Percentiles rank a stretch among this genome's conserved stretches.
phyloP scores from a whole-genome alignment of 2,888 invertebrate genomes.

The Tetheella fluctuosa region DNA sequence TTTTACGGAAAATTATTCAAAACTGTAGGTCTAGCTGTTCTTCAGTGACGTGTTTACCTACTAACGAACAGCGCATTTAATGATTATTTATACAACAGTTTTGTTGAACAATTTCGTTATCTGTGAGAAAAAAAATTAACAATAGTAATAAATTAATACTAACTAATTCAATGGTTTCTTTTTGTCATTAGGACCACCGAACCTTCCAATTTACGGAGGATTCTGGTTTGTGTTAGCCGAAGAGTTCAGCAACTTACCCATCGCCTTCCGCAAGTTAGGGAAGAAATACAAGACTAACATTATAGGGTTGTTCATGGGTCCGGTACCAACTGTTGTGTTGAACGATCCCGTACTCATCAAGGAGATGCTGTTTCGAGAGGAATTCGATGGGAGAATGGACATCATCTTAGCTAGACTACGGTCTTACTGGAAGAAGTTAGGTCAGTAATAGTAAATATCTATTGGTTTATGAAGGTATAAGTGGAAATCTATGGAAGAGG shows the following conservation, averaged over 20 bases:
- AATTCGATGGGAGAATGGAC: constrained; percentile 85
- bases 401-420: constrained; percentile 75
- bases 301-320: constrained; percentile 84
- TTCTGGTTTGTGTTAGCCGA: constrained; percentile 84
- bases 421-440: constrained; percentile 81
- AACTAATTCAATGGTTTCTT: too few species aligned
- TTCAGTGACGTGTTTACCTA: too few species aligned
- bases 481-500: too few species aligned
- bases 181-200: constrained; percentile 81
- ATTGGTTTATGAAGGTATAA: too few species aligned
- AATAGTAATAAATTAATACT: too few species aligned
- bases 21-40: too few species aligned
- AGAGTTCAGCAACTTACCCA: constrained; percentile 78
- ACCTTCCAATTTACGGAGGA: constrained; percentile 85
- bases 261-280: constrained; percentile 75
- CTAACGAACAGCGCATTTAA: too few species aligned
- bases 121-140: too few species aligned
- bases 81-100: too few species aligned
- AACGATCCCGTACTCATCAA: constrained; percentile 82
- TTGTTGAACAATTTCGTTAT: too few species aligned
- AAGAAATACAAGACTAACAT: constrained; percentile 85
- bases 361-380: constrained; percentile 83
- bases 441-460: constrained; percentile 49
- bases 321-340: constrained; percentile 73
- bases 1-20: too few species aligned